Evolutionary conservation across 2,888 invertebrate species (phyloP).

Genomic region (Phrixothrix hirtus): DNA sequence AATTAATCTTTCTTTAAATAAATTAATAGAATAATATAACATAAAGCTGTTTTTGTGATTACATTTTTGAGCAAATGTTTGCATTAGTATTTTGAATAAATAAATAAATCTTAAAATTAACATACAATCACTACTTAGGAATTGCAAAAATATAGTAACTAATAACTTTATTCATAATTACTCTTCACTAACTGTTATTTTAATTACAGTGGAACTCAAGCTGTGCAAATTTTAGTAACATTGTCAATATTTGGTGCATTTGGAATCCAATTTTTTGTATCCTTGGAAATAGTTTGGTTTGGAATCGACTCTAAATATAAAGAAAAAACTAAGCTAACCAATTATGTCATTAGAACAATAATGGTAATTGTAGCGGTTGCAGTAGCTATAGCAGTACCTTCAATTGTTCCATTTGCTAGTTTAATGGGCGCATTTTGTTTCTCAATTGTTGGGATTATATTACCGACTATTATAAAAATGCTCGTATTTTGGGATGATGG

Average conservation of each 20-base stretch:
- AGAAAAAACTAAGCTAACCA: constrained; percentile 69
- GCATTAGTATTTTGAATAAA: no score
- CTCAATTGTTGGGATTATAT: constrained; percentile 85
- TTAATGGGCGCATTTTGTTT: constrained; percentile 93
- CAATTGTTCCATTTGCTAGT: constrained; percentile 86
- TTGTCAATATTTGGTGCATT: constrained; percentile 93
- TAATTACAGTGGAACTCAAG: constrained; percentile 76
- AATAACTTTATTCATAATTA: not conserved
- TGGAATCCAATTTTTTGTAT: constrained; percentile 97
- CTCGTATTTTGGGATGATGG: constrained; percentile 85
- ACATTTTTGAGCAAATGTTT: no score
- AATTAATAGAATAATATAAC: not conserved
- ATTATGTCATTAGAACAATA: constrained; percentile 74
- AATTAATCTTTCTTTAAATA: no score
- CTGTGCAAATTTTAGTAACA: constrained; percentile 83
- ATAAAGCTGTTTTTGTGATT: not conserved
- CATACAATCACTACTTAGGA: no score
- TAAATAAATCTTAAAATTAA: no score
- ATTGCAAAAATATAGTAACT: not conserved
- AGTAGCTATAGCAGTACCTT: constrained; percentile 84
- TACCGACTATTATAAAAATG: constrained; percentile 84
- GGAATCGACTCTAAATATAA: constrained; percentile 70
- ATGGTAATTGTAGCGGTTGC: constrained; percentile 69
- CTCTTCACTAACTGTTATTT: constrained; percentile 9
- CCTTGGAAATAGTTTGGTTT: constrained; percentile 90